Base-by-base conservation (phyloP, 1,140 invertebrate genomes). In the Polyergus mexicanus region DNA sequence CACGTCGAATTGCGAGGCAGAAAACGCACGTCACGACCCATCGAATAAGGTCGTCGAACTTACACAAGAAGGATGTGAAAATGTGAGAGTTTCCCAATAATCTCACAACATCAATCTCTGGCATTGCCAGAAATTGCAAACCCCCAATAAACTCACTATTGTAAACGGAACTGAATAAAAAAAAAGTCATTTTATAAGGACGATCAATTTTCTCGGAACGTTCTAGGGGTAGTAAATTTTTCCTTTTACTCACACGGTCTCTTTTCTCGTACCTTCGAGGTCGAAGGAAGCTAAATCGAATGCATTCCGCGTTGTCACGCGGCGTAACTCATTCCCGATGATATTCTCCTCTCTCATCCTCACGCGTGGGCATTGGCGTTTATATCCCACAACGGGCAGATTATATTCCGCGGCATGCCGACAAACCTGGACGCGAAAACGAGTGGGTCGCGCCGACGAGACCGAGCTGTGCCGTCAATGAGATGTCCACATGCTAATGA, bases 401-500 rank as follows among this genome's bases (percentile, higher is more conserved):
- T 87, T 83, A 56, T 85, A 80, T 80, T 63, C 44, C 47, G 56
- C 60, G 69, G 62, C 72, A 60, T 76, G 35, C 84, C 83, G 56
- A 51, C 54, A 86, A 86, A 68, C 56, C 44, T 47, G 47, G 38
- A 47, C 54, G 56, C 41, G 60, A 56, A 69, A 89, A 74, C 68
- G 88, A 89, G 91, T 91, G 91, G 83, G 91, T 63, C 80, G 85
- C 54, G 38, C 22, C 63, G 86, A 74, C 76, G 58, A 76, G 80
- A 41, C 16, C 68, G 60, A 84, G 71, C n/a, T 58, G 47, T 58
- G 47, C 68, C 58, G 86, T 89, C 88, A 88, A 91, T 91, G 86
- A 72, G 85, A 86, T 68, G 54, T 85, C 84, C 77, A 69, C 71
- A 63, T 86, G 89, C 88, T 92, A 92, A 92, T 91, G 90, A 91